Conservation (phyloP, 2,113 vertebrate genomes). For the Antigone vipio region DNA sequence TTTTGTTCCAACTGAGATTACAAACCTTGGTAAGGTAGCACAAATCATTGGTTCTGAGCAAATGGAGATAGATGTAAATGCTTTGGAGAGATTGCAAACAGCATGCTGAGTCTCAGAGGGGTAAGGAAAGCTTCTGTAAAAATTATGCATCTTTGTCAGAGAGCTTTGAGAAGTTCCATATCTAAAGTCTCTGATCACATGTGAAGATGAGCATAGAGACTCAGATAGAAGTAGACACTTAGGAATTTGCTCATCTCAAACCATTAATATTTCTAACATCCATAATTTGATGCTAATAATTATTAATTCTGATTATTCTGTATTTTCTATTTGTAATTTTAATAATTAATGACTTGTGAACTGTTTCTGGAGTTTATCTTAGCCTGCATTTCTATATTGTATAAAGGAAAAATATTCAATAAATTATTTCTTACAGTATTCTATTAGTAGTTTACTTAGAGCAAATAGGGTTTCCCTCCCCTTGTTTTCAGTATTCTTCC, state of each 20-base stretch:
- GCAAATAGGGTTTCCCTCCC: background rate
- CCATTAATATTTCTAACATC: background rate
- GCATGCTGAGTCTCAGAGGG: background rate
- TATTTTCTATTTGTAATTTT: background rate
- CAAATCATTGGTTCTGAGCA: background rate
- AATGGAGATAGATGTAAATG: background rate
- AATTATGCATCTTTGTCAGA: background rate
- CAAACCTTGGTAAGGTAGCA: background rate
- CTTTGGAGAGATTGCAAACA: background rate
- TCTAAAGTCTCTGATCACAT: background rate
- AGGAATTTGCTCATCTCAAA: background rate
- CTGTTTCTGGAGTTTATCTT: background rate
- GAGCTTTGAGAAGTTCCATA: background rate
- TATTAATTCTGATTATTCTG: background rate
- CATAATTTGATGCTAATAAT: background rate
- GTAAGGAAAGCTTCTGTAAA: background rate
- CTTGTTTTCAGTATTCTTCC: background rate
- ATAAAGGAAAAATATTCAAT: background rate
- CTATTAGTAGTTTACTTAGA: background rate
- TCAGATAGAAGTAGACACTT: background rate
- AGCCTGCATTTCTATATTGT: background rate
- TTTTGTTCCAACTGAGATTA: background rate
- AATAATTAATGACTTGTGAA: background rate
- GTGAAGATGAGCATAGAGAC: background rate
- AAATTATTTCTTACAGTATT: background rate